Evolutionary conservation across 2,113 vertebrate species (phyloP).

Genomic region (Glaucomys volans): DNA sequence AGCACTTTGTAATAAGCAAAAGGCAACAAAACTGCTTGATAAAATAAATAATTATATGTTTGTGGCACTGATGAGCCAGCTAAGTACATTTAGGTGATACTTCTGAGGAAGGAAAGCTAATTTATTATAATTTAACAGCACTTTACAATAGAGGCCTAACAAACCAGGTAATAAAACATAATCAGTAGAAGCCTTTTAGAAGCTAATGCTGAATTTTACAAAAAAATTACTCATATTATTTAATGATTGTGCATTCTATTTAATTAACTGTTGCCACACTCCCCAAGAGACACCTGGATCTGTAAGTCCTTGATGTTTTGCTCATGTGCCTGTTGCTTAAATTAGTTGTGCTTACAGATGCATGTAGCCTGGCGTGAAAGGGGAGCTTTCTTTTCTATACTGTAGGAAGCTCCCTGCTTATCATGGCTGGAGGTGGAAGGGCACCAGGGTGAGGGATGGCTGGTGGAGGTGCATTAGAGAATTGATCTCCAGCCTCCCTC

Average conservation of each 20-base stretch:
- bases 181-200: conserved; percentile 69
- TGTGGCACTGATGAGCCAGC: conserved; percentile 51
- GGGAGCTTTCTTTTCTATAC: not conserved
- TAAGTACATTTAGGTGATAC: conserved; percentile 65
- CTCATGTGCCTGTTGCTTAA: rapidly evolving
- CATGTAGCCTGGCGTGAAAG: not conserved
- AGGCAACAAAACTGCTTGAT: conserved; percentile 61
- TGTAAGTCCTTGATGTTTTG: not conserved
- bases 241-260: conserved; percentile 57
- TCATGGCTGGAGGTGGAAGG: not conserved
- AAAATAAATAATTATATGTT: conserved; percentile 74
- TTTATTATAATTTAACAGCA: conserved; percentile 51
- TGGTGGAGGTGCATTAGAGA: not conserved
- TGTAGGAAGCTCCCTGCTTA: not conserved
- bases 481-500: too few species aligned
- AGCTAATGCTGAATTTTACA: conserved; percentile 40
- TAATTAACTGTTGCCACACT: conserved; percentile 14
- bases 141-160: conserved; percentile 70
- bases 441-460: not conserved
- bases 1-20: conserved; percentile 59
- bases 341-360: not conserved
- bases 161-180: conserved; percentile 78
- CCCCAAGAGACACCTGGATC: not conserved
- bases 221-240: conserved; percentile 40
- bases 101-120: not conserved